Base-by-base conservation (phyloP, 2,797 vertebrate genomes). In the Fundulus diaphanus region DNA sequence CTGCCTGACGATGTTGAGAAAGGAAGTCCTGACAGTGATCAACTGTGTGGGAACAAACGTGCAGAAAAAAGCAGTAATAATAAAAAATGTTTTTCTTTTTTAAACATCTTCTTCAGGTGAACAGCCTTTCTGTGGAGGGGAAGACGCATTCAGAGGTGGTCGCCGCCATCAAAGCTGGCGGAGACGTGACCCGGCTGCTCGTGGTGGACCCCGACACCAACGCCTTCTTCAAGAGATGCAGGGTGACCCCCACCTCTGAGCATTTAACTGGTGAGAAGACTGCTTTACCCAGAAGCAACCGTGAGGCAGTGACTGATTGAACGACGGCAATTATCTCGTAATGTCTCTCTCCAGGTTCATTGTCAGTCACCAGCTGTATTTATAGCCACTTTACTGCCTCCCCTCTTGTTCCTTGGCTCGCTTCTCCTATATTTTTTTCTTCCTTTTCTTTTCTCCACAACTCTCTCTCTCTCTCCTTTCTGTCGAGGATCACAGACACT, bases 101-200 rank as follows among this genome's bases (percentile, higher is more conserved):
- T 46, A n/a, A n/a, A n/a, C n/a, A 24, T 68, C 6, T 59, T 72
- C 56, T 74, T 13, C 94, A 99, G 98, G 98, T 99, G 89, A 98
- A 98, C 0, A 95, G 94, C 0, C 65, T 94, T 42, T 90, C 89
- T 0, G 88, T 99, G 94, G 95, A 97, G 68, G 97, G 96, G 79
- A 98, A 96, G 88, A 96, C 95, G 7, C 98, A 99, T 0, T 94
- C 95, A 0, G 96, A 98, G 0, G 97, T 99, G 27, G 97, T 99
- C 71, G 89, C 94, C 0, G 92, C 94, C 88, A 98, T 99, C 86
- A 98, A 96, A 91, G 93, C 94, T 0, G 94, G 97, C 0, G 97
- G 96, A 0, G 92, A 92, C 0, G 94, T 96, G 89, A 92, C 95
- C 52, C 89, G 90, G 63, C 93, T 98, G 88, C 94, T 99, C 84